A percentile compares a stretch with the other conserved stretches of the same genome.
Conservation (phyloP, 2,113 vertebrate genomes). For the Eonycteris spelaea region DNA sequence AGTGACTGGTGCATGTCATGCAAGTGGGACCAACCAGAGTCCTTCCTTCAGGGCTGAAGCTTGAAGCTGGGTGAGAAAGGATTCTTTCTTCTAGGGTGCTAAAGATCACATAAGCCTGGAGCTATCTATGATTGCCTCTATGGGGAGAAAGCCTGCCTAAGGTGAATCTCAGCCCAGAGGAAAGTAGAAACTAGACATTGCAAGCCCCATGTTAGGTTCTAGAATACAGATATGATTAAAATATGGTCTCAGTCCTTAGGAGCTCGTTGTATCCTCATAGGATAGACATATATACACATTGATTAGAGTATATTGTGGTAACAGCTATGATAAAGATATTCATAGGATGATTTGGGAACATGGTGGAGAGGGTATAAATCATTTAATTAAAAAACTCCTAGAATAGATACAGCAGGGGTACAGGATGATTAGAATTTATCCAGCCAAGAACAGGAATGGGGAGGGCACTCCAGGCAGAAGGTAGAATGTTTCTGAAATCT, state of each 20-base stretch:
- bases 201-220: background rate
- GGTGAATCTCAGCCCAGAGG: background rate
- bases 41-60: background rate
- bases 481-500: background rate
- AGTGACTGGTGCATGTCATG: background rate
- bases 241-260: background rate
- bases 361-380: background rate
- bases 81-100: background rate
- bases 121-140: background rate
- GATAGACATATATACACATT: background rate
- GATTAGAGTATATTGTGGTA: background rate
- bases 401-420: background rate
- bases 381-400: background rate
- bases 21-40: background rate
- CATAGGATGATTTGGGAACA: background rate
- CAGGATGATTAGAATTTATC: background rate
- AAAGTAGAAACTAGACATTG: background rate
- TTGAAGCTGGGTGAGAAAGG: background rate
- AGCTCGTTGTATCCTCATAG: background rate
- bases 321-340: background rate
- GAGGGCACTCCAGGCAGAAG: background rate
- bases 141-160: background rate
- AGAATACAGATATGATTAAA: background rate
- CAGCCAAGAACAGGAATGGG: background rate
- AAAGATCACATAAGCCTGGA: background rate